Conservation (phyloP, 2,113 vertebrate species). For the Ivindomyrus marchei region DNA sequence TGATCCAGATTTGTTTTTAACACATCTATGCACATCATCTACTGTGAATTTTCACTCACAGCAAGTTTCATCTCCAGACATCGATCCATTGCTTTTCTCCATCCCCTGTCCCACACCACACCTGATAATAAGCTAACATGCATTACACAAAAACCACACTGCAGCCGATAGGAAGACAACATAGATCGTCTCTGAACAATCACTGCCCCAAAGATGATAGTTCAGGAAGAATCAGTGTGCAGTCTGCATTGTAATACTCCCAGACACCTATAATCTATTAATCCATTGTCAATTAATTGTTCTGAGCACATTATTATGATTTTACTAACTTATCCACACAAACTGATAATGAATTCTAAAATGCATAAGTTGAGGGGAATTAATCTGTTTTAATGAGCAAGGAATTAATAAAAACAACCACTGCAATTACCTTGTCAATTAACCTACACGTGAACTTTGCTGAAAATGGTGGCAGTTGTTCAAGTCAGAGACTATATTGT, state of each 20-base stretch:
- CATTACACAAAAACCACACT: background rate
- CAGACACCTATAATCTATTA: background rate
- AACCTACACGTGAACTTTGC: background rate
- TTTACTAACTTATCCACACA: constrained; percentile 4
- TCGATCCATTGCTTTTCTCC: background rate
- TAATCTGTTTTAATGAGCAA: constrained; percentile 1
- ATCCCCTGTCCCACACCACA: background rate
- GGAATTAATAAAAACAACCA: background rate
- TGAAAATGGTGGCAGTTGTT: background rate
- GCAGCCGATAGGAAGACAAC: background rate
- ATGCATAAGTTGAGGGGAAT: background rate
- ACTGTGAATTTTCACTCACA: background rate
- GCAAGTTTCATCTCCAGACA: background rate
- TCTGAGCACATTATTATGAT: constrained; percentile 7
- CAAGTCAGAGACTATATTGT: background rate
- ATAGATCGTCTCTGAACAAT: background rate
- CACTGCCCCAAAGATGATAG: background rate
- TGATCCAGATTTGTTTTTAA: background rate
- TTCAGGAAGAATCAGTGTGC: background rate
- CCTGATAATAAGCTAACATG: background rate
- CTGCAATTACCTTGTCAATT: background rate
- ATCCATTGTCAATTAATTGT: background rate
- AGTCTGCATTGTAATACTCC: background rate
- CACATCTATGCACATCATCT: background rate
- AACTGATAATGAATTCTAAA: background rate